Conservation (phyloP, 2,113 vertebrate genomes). For the Campylomormyrus numenius region DNA sequence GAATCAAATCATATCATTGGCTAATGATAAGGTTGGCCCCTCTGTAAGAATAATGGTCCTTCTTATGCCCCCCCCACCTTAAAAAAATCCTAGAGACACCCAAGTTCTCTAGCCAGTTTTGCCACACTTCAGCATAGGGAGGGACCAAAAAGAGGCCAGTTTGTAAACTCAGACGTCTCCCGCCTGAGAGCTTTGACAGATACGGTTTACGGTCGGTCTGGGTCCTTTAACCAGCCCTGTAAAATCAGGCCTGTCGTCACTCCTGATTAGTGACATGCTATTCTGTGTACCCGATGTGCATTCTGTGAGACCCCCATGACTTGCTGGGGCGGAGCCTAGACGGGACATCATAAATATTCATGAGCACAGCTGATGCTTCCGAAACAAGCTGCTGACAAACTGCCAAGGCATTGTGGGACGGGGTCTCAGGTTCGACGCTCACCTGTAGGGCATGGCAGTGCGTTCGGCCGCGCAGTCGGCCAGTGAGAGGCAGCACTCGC, state of each 20-base stretch:
- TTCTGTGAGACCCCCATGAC: background rate
- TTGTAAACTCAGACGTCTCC: too few species aligned
- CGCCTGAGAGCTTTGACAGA: background rate
- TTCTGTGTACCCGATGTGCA: background rate
- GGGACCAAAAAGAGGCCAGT: background rate
- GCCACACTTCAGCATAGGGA: background rate
- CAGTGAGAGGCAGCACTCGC: constrained; percentile 56
- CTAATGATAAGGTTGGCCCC: background rate
- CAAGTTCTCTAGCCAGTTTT: background rate
- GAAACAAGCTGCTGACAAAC: background rate
- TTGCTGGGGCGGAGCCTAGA: background rate
- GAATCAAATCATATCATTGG: background rate
- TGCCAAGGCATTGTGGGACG: background rate
- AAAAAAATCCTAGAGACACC: background rate
- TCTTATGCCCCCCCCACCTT: background rate
- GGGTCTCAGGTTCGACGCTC: constrained; percentile 17
- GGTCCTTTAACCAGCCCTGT: too few species aligned
- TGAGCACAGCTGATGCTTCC: background rate
- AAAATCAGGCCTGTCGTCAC: background rate
- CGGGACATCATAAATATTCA: background rate
- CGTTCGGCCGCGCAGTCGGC: constrained; percentile 53
- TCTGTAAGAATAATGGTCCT: background rate
- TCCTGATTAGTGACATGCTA: background rate
- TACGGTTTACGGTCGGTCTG: background rate
- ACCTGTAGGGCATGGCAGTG: constrained; percentile 62